phyloP scores from a whole-genome alignment of 2,797 vertebrate species.

The Anisognathus igniventris region DNA sequence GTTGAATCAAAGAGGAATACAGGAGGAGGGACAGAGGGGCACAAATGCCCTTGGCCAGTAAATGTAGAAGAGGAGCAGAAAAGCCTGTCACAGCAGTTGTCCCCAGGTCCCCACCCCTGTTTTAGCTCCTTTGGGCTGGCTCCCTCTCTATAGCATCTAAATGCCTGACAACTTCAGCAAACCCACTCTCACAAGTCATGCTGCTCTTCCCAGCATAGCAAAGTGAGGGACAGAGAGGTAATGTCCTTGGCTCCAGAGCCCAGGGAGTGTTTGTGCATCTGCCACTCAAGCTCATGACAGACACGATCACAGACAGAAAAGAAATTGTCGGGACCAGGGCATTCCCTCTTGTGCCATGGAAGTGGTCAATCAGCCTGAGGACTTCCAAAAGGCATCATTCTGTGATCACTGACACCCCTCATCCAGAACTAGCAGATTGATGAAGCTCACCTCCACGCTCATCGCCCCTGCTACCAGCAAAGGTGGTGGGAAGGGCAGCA shows the following conservation, averaged over 20 bases:
- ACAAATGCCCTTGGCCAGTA: background rate
- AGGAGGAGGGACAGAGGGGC: background rate
- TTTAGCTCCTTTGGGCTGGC: background rate
- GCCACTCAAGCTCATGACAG: background rate
- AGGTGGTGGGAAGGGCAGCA: background rate
- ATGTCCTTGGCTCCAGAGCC: background rate
- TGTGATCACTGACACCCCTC: background rate
- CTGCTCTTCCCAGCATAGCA: background rate
- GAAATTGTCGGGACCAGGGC: background rate
- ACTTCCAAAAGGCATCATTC: background rate
- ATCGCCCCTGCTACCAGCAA: background rate
- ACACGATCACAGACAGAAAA: background rate
- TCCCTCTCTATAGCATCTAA: background rate
- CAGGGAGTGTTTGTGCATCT: background rate
- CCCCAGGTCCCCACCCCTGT: background rate
- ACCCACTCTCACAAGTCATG: background rate
- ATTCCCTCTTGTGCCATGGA: background rate
- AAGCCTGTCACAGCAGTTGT: background rate
- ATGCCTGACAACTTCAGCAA: background rate
- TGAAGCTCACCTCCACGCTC: background rate
- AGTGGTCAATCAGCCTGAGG: background rate
- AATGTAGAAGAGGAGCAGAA: background rate
- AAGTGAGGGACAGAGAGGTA: background rate
- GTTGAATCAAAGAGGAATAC: background rate
- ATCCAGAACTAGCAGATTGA: background rate